Evolutionary conservation across 2,797 vertebrate species (phyloP), one percentile per base, ranked within the genome.

Genomic region (Anguilla pacifica): DNA sequence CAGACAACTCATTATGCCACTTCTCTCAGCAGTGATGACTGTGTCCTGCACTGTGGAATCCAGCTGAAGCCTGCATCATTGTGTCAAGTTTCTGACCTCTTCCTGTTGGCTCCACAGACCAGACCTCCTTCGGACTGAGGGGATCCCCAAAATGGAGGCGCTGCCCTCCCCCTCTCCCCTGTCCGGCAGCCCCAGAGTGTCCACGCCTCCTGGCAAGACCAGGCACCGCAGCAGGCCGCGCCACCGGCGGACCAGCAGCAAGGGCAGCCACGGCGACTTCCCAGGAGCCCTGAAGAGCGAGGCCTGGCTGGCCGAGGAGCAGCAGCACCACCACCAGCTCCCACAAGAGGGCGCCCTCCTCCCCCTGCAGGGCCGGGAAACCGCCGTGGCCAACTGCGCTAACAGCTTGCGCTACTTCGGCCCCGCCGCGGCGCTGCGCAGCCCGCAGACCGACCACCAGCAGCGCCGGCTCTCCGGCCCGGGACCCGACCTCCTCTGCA

Each of bases 401-500:
- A 99, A 98, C 95, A 99, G 98, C 93, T 93, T 99, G 89, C 95
- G 97, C 51, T 99, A 99, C 92, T 99, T 99, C 9, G 98, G 98
- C 11, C 98, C 98, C 0, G 98, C 98, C 0, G 98, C 98, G 0
- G 96, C 98, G 35, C 96, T 99, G 86, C 96, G 98, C 61, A 99
- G 98, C 95, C 98, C 98, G 0, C 98, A 99, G 93, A 98, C 97
- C 0, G 97, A 97, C 95, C 98, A 98, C 6, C 95, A 98, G 6
- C 98, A 98, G 39, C 95, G 97, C 35, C 95, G 94, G 2, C 91
- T 98, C 72, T 97, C 98, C 0, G 97, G 97, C 53, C 97, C 97
- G 85, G 97, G 97, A 92, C 99, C 99, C 0, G 98, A 99, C 92
- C 97, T 99, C 94, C 98, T 99, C 93, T 97, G 97, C 82, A 94